Base-by-base conservation (phyloP, 2,888 invertebrate genomes). In the Shargacucullia verbasci region DNA sequence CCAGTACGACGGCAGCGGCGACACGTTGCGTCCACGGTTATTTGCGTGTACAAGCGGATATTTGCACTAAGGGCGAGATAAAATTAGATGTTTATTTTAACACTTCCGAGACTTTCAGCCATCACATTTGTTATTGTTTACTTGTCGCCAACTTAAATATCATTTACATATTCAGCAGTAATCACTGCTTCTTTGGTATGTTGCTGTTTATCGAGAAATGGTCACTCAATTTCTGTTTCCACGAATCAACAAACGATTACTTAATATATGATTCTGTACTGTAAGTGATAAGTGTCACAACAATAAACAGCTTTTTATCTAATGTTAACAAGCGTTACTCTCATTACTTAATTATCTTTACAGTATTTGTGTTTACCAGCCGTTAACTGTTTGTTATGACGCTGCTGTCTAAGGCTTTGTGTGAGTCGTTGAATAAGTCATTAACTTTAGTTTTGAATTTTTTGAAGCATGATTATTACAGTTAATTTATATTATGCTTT, bases 11-110 rank as follows among this genome's bases (percentile, higher is more conserved):
- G 64, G n/a, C n/a, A n/a, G n/a, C n/a, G n/a, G n/a, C n/a, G n/a
- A n/a, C n/a, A n/a, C 20, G 15, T 37, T 14, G 29, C 14, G 39
- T 39, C 52, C 25, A 33, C 40, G 56, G 49, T 57, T 61, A 60
- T 61, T 60, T 64, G 52, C 44, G 47, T 41, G 38, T 39, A 57
- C 56, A 57, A 70, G 53, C 72, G 70, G 70, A 72, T 72, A 70
- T 70, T 70, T 72, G 69, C 73, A 53, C 67, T 50, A 54, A 67
- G 73, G 62, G 59, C 29, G 50, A 68, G 63, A 59, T 59, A 72
- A 59, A 62, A 56, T 53, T 72, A 59, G 58, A 67, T 37, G 44
- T 67, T 72, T 58, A 62, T 70, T 72, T 70, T 59, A 29, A 55
- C 39, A 46, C 44, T 35, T 38, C 62, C 52, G 37, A 55, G 47